Conservation (phyloP, 2,797 vertebrate genomes). For the Eleutherodactylus coqui region DNA sequence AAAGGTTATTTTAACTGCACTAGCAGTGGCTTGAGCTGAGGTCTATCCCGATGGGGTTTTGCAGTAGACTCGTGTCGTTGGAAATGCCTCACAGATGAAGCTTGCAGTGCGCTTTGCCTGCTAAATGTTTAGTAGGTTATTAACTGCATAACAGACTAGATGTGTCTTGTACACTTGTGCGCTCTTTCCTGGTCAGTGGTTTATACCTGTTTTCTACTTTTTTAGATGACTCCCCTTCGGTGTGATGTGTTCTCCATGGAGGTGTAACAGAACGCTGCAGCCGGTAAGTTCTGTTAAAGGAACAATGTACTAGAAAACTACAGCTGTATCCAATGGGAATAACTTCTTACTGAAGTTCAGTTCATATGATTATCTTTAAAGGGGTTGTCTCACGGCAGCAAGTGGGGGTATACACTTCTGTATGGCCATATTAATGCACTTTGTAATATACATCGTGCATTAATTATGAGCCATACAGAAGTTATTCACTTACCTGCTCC, state of each 20-base stretch:
- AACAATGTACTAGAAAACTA: neutral
- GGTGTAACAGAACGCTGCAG: too few relatives aligned
- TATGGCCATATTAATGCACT: too few relatives aligned
- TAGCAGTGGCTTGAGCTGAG: slow-evolving; percentile 74
- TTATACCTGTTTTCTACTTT: neutral
- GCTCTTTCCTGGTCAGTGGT: too few relatives aligned
- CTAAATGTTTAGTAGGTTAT: slow-evolving; percentile 73
- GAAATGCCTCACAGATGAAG: slow-evolving; percentile 87
- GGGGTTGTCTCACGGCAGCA: too few relatives aligned
- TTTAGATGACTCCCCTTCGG: neutral
- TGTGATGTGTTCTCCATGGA: neutral
- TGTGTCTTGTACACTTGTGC: neutral
- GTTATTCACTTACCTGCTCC: too few relatives aligned
- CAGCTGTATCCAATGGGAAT: neutral
- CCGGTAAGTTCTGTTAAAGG: neutral
- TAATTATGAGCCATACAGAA: too few relatives aligned
- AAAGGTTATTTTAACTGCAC: too few relatives aligned
- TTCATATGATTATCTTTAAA: slow-evolving; percentile 76
- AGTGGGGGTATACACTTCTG: too few relatives aligned
- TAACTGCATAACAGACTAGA: slow-evolving; percentile 76
- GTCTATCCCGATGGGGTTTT: slow-evolving; percentile 87
- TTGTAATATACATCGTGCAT: too few relatives aligned
- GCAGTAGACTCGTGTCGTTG: slow-evolving; percentile 81
- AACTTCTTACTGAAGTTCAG: slow-evolving; percentile 39
- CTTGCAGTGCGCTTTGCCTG: slow-evolving; percentile 79